phyloP scores from a whole-genome alignment of 2,888 invertebrate genomes.

The Epicampocera succincta region DNA sequence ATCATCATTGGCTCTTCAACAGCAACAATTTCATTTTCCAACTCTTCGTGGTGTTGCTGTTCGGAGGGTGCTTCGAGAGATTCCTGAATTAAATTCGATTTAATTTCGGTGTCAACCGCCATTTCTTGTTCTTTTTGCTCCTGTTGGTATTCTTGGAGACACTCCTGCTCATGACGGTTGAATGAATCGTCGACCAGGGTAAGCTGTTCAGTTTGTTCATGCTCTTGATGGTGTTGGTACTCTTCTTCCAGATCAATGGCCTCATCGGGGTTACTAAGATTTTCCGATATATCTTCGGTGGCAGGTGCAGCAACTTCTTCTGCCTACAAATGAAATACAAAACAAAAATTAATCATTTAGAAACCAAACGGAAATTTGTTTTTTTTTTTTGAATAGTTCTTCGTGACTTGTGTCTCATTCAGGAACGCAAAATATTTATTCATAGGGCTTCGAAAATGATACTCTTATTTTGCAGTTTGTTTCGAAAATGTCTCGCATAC shows the following conservation, averaged over 20 bases:
- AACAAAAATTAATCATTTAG: background rate
- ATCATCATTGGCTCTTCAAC: slow-evolving; percentile 43
- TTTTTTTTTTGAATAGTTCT: too few species aligned
- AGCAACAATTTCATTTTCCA: slow-evolving; percentile 43
- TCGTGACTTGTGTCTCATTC: too few species aligned
- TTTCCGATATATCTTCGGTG: slow-evolving; percentile 68
- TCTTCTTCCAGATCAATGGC: background rate
- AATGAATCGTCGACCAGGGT: slow-evolving; percentile 51
- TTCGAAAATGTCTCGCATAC: too few species aligned
- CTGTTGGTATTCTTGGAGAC: slow-evolving; percentile 58
- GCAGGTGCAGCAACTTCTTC: slow-evolving; percentile 76
- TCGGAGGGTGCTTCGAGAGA: slow-evolving; percentile 35
- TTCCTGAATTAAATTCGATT: slow-evolving; percentile 16
- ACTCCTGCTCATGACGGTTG: slow-evolving; percentile 35
- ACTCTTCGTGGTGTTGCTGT: slow-evolving; percentile 21
- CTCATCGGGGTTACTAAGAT: slow-evolving; percentile 41
- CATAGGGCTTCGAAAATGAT: too few species aligned
- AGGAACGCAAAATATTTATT: too few species aligned
- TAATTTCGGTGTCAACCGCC: slow-evolving; percentile 1
- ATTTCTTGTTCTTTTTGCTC: slow-evolving; percentile 34
- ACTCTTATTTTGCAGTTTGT: too few species aligned
- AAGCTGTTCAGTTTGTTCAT: slow-evolving; percentile 10
- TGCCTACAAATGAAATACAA: slow-evolving; percentile 70
- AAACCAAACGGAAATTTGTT: background rate
- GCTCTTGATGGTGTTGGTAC: background rate